Evolutionary conservation across 2,113 vertebrate species (phyloP), one percentile per base, ranked within the genome.

Genomic region (Prochilodus magdalenae): DNA sequence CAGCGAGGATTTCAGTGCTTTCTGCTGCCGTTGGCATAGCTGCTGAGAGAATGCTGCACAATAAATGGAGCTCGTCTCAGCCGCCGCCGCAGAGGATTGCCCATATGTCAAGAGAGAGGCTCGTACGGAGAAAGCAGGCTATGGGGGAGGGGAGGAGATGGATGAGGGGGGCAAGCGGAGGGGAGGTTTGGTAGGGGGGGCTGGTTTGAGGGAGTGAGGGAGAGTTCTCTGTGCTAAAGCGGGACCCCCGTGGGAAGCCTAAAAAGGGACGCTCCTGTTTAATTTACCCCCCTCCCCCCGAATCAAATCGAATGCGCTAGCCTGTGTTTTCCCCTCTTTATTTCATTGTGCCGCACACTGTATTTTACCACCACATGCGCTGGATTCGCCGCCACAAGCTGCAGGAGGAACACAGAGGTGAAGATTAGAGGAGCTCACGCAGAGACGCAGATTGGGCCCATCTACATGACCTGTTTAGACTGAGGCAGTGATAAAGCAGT

Each of bases 101-200:
- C 89, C 78, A 84, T 85, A 89, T 88, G 86, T 89, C 89, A 88
- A 86, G 85, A 89, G 86, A 88, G 80, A 73, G 84, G 73, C 79
- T 87, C 74, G 57, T 84, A 87, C 57, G 49, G 27, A 80, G 87
- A 83, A 79, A 79, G 81, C 51, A 73, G 79, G 72, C 51, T 79
- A 26, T 79, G 73, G 84, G 81, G 79, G 81, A 83, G 30, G 84
- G 84, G 71, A 76, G 5, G 10, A 77, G 84, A 84, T 78, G 67
- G 79, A 75, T 79, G 60, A 71, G 78, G 40, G 40, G 40, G 40
- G 40, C 40, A 44, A 44, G 40, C 40, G 81, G 73, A 49, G 80
- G 60, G 33, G 53, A 73, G 51, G 30, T 60, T 73, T 53, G 65
- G 49, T 22, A n/a, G 13, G 73, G 49, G 70, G 66, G 49, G 73